Base-by-base conservation (phyloP, 2,797 vertebrate genomes). In the Varecia variegata region DNA sequence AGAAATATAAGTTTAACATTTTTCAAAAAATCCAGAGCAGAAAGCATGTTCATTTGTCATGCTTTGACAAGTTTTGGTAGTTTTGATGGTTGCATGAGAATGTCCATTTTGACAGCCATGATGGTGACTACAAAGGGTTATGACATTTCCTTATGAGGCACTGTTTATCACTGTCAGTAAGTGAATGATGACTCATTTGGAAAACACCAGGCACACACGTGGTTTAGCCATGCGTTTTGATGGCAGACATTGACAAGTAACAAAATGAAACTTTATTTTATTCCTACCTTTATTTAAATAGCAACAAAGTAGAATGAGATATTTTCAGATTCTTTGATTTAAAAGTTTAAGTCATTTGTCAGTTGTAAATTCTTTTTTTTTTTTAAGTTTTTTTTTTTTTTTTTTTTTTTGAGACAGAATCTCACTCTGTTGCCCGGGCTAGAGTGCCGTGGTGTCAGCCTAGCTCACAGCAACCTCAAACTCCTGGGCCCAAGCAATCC, bases 251-350 rank as follows among this genome's bases (percentile, higher is more conserved):
- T 95, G 81, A 76, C 79, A 58, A 76, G 70, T 23, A 54, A 15
- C 9, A 54, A 5, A 76, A 40, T 8, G 70, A 81, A 87, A 32
- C 56, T 94, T 58, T 60, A 15, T 62, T 88, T 93, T 82, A 35
- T 68, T 93, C 25, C 15, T 70, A 65, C n/a, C 32, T 93, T 83
- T 77, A 76, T 50, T 74, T 43, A 88, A 96, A 40, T 30, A 62
- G 56, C 35, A 85, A 93, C 14, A 88, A 81, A 90, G 32, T 65
- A 84, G 45, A 89, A 58, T 35, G 60, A 8, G 10, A 80, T 60
- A 85, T 60, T 94, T 94, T 84, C 7, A 56, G 40, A 74, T 83
- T 93, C 80, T 82, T 86, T 76, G 32, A 95, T 70, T 85, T 68
- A 93, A 65, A 70, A 2, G 25, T 50, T 82, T 73, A 91, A 86